Conservation (phyloP, 2,113 vertebrate genomes). For the Ia io region DNA sequence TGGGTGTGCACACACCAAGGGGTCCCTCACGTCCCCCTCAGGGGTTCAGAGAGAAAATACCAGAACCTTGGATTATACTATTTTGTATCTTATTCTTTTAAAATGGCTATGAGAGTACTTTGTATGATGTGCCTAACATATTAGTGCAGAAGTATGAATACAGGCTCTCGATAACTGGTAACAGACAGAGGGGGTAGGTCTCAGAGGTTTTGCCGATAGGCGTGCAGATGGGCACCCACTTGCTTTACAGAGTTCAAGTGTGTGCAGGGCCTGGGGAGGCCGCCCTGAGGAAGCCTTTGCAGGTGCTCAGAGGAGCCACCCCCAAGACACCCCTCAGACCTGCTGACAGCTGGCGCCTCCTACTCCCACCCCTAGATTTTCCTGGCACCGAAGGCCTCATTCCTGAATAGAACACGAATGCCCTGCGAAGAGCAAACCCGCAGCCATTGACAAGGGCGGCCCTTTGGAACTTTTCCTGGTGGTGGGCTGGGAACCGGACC, state of each 20-base stretch:
- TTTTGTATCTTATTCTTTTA: constrained; percentile 1
- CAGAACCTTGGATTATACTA: not conserved
- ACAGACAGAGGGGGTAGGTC: not conserved
- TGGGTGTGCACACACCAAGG: not conserved
- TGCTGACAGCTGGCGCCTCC: not conserved
- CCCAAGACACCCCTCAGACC: not conserved
- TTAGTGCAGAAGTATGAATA: not conserved
- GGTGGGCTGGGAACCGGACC: not conserved
- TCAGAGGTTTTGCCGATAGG: not conserved
- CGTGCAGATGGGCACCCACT: not conserved
- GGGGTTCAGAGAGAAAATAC: constrained; percentile 2
- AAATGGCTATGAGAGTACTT: not conserved
- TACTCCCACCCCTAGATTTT: not conserved
- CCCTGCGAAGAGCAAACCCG: not conserved
- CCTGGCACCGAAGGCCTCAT: not conserved
- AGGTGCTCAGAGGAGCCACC: not conserved
- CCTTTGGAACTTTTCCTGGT: not conserved
- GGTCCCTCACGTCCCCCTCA: not conserved
- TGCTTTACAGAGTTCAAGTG: not conserved
- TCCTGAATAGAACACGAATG: not conserved
- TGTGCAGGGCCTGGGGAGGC: fast-evolving
- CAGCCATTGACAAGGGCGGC: not conserved
- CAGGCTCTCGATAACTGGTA: not conserved
- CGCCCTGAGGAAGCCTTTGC: fast-evolving
- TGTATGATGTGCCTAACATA: not conserved